Percentiles rank a stretch among this genome's conserved stretches.
phyloP scores from a whole-genome alignment of 1,140 invertebrate species.

The Caenorhabditis latens region DNA sequence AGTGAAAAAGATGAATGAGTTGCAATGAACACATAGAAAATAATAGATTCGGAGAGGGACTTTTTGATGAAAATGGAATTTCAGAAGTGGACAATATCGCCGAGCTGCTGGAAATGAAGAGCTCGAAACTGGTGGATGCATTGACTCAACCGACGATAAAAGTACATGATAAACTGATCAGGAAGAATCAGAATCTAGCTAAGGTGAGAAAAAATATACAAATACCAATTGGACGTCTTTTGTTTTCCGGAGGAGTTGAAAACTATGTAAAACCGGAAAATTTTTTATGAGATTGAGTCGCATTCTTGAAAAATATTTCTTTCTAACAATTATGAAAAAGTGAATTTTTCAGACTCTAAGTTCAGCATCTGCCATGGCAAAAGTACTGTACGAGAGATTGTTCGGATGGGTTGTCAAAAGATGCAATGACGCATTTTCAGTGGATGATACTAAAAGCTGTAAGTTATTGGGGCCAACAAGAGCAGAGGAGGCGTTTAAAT shows the following conservation, averaged over 20 bases:
- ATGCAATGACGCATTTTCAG: conserved; percentile 72
- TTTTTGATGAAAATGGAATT: conserved; percentile 13
- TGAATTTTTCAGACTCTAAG: conserved; percentile 74
- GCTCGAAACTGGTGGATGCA: conserved; percentile 81
- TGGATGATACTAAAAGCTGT: conserved; percentile 33
- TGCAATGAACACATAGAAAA: conserved; percentile 26
- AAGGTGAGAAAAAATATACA: conserved; percentile 79
- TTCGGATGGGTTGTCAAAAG: conserved; percentile 74
- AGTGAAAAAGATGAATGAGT: conserved; percentile 18
- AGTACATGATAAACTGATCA: conserved; percentile 81
- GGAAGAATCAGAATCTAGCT: conserved; percentile 85
- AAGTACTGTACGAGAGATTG: conserved; percentile 73
- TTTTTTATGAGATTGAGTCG: background rate
- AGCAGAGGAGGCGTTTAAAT: too few species aligned
- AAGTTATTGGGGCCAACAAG: background rate
- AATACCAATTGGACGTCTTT: too few species aligned
- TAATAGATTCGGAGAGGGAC: too few species aligned
- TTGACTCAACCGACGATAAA: conserved; percentile 82
- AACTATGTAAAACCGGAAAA: too few species aligned
- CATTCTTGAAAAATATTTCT: background rate
- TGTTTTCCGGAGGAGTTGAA: too few species aligned
- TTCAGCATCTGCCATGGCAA: conserved; percentile 80
- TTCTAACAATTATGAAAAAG: background rate
- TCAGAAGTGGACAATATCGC: conserved; percentile 76
- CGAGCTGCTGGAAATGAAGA: conserved; percentile 81